These are phyloP conservation scores for Strigamia crassipes DNA, from an alignment of 2,888 invertebrate species.

Conservation along the genomic window DNA sequence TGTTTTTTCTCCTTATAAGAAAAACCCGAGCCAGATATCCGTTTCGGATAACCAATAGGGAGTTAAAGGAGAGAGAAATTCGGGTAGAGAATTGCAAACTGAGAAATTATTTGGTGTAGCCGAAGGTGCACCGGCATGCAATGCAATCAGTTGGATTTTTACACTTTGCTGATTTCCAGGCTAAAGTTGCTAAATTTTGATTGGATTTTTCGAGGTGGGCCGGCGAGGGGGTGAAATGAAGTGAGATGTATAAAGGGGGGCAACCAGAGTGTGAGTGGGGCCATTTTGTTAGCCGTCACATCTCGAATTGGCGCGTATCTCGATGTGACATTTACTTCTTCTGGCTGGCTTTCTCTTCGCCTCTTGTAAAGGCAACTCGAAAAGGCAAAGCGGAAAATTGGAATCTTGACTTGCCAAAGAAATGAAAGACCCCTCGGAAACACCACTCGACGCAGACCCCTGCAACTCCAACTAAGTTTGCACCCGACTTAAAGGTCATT, in stretches of 20 bases:
- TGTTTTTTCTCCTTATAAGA: too few species aligned
- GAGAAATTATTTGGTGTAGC: too few species aligned
- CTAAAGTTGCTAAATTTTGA: too few species aligned
- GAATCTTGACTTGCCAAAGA: conserved; percentile 4
- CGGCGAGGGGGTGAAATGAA: neutral
- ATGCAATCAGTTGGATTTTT: too few species aligned
- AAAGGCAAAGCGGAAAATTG: conserved; percentile 21
- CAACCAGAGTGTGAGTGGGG: neutral
- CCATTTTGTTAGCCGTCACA: conserved; percentile 16
- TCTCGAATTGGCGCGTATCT: conserved; percentile 16
- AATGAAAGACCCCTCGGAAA: neutral
- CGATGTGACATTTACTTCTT: conserved; percentile 11
- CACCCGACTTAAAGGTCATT: neutral
- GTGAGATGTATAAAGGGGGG: neutral
- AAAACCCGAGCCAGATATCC: too few species aligned
- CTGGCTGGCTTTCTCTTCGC: conserved; percentile 12
- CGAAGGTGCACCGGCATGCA: too few species aligned
- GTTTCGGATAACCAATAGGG: too few species aligned
- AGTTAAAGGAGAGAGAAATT: too few species aligned
- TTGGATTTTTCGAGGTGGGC: too few species aligned
- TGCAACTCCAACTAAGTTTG: neutral
- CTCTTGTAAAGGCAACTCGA: conserved; percentile 7
- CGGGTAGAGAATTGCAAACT: too few species aligned
- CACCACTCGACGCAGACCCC: neutral
- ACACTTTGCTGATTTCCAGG: too few species aligned